phyloP scores from a whole-genome alignment of 2,113 vertebrate genomes.

The Perca fluviatilis region DNA sequence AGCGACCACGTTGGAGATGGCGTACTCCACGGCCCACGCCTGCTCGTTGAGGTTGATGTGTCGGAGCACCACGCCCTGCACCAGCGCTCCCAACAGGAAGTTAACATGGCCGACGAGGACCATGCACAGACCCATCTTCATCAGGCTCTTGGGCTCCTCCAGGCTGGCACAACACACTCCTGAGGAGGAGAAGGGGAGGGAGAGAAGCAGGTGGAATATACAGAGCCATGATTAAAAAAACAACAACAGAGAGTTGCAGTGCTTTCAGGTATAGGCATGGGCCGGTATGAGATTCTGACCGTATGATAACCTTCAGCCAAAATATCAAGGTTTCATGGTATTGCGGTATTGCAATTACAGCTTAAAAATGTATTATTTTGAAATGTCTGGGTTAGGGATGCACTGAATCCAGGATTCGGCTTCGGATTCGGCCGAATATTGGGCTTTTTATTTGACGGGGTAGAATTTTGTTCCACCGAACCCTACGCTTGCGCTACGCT shows the following conservation, averaged over 20 bases:
- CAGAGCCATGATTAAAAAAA: not conserved
- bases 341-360: too few species aligned
- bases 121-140: constrained; percentile 92
- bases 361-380: too few species aligned
- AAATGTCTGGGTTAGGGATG: too few species aligned
- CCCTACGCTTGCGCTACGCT: too few species aligned
- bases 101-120: constrained; percentile 91
- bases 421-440: too few species aligned
- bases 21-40: constrained; percentile 84
- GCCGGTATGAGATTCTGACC: too few species aligned
- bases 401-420: too few species aligned
- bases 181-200: constrained; percentile 21
- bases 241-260: not conserved
- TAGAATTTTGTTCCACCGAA: too few species aligned
- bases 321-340: too few species aligned
- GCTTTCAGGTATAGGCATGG: too few species aligned
- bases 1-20: constrained; percentile 85
- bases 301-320: too few species aligned
- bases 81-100: constrained; percentile 88
- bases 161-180: constrained; percentile 76
- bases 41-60: constrained; percentile 83
- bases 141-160: constrained; percentile 83
- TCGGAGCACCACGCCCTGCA: constrained; percentile 90
- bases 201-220: not conserved
- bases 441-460: too few species aligned